Evolutionary conservation across 2,888 invertebrate genomes (phyloP), one percentile per base, ranked within the genome.

Genomic region (Leistus spinibarbis): DNA sequence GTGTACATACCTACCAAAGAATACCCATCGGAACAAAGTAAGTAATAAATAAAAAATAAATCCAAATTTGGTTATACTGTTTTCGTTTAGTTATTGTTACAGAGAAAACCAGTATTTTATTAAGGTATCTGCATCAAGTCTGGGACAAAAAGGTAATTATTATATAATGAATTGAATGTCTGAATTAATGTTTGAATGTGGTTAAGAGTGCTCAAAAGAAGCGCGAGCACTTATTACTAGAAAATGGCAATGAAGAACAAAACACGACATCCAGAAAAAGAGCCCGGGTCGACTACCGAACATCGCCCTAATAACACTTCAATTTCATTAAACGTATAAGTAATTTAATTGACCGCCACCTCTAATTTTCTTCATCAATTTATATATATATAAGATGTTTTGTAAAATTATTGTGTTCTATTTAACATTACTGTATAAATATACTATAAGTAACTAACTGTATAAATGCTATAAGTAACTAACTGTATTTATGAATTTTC

Each of bases 1-100:
- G 94, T 97, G 76, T 97, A 97, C 86, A 89, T 98, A 79, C 95
- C 96, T 63, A 97, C 97, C 57, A 95, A 94, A 86, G 97, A 97
- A 83, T 93, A 93, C 84, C 95, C 97, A 79, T 93, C 96, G 68
- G 96, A 97, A 87, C 97, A 97, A 90, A 92, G 95, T 95, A 88
- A 88, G 89, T 64, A 13, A 73, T 72, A 20, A 63, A 23, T 63
- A 69, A 5, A 60, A 7, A 13, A 40, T 13, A 40, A 40, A 2
- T 3, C 40, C 13, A 65, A 10, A 19, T 74, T 23, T 23, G n/a
- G 20, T 54, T 66, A 69, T 78, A 77, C 78, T 81, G 80, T 81
- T 80, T 78, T 69, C 82, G 90, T 92, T 78, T 88, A 94, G 95
- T 97, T 81, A 98, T 98, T 83, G 97, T 97, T 60, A 96, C 97